phyloP scores from a whole-genome alignment of 2,797 vertebrate genomes.

The Scolopax bukidnonensis region DNA sequence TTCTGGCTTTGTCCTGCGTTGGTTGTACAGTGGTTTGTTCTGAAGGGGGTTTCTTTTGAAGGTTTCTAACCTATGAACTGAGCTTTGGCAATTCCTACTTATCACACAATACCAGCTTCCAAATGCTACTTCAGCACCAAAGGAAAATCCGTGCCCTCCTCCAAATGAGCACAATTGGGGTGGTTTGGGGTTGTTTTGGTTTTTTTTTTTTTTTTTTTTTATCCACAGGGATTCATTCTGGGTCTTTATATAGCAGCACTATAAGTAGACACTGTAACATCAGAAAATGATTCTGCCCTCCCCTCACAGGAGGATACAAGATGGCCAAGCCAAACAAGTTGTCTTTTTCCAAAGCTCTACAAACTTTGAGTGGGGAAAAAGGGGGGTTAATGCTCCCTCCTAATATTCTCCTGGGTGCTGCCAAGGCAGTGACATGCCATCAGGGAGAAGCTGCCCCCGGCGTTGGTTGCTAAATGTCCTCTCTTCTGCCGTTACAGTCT shows the following conservation, averaged over 20 bases:
- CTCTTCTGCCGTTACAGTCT: conserved; percentile 71
- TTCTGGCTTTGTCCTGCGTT: not conserved
- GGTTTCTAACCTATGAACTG: not conserved
- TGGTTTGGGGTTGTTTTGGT: not conserved
- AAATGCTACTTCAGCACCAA: not conserved
- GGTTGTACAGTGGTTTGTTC: not conserved
- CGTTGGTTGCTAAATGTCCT: not conserved
- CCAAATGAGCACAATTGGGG: not conserved
- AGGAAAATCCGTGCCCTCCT: not conserved
- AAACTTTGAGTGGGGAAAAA: not conserved
- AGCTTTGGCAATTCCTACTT: not conserved
- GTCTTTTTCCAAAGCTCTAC: not conserved
- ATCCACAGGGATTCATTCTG: not conserved
- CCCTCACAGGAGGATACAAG: not conserved
- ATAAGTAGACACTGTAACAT: not conserved
- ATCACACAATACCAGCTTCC: not conserved
- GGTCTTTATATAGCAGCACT: not conserved
- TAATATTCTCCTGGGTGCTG: accelerated
- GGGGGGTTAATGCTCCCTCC: not conserved
- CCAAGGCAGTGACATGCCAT: accelerated
- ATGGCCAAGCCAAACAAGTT: accelerated
- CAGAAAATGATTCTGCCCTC: not conserved
- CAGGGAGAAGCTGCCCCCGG: not conserved
- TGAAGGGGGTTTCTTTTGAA: not conserved
- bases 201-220: not conserved